Base-by-base conservation (phyloP, 2,888 invertebrate genomes). In the Agriotes lineatus region DNA sequence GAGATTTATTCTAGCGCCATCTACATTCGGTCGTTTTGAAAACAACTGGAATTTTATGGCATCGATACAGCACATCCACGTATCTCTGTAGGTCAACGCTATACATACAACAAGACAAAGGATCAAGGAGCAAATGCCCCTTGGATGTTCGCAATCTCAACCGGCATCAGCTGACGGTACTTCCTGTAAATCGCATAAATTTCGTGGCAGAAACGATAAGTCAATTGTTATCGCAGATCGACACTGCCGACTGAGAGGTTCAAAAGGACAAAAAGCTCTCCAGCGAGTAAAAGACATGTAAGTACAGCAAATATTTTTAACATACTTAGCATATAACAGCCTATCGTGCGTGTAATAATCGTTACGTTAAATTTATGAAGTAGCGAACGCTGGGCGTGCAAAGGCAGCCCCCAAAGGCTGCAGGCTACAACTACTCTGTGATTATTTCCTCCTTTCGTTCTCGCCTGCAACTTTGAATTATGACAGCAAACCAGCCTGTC, bases 171-270 rank as follows among this genome's bases (percentile, higher is more conserved):
- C 79, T 80, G 79, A 79, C 76, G 76, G 73, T 75, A 76, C 77
- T 78, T 80, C 77, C 76, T 73, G 72, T 72, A 74, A 75, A 74
- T 73, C 75, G 76, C 75, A 78, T 80, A 79, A 79, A 79, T 79
- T 74, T 72, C 54, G 59, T 58, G 52, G 63, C 72, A 68, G 62
- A 72, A 70, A 76, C 78, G 75, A 77, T 79, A 79, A 78, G 78
- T 80, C 78, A 79, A 79, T 76, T 73, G 76, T 77, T 78, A 79
- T 79, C 79, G 75, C 67, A 69, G 61, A 71, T 71, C 71, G 68
- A 68, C 68, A 67, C 58, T 66, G 69, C 58, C 62, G 52, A 66
- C 58, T 66, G 56, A 62, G 64, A 62, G 48, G 64, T 66, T 66
- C 54, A 62, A 61, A 44, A 62, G 60, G 61, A 66, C 61, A 66